Evolutionary conservation across 1,140 invertebrate genomes (phyloP).

Genomic region (Rhopalosiphum maidis): DNA sequence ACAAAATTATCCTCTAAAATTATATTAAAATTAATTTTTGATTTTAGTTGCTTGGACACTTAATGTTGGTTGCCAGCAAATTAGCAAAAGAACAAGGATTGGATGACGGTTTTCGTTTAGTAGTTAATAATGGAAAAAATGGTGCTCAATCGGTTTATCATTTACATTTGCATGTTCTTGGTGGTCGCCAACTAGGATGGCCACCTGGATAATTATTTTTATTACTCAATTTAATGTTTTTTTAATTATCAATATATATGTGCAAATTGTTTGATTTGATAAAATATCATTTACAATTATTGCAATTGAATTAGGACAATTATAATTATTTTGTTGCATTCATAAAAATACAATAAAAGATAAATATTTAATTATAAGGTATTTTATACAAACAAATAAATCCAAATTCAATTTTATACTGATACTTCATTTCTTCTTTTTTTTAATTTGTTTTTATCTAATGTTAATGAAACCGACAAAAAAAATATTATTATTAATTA

Average conservation of each 20-base stretch:
- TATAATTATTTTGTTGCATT: background rate
- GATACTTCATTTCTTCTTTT: no score
- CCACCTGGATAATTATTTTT: conserved; percentile 83
- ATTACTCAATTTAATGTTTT: background rate
- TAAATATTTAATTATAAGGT: background rate
- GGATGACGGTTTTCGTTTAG: conserved; percentile 75
- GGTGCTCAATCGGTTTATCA: conserved; percentile 92
- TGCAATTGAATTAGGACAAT: background rate
- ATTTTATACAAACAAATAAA: background rate
- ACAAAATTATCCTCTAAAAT: background rate
- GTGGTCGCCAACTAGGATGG: conserved; percentile 93
- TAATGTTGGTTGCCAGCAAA: conserved; percentile 81
- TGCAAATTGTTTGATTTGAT: background rate
- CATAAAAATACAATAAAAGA: background rate
- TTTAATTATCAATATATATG: background rate
- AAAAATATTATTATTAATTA: background rate
- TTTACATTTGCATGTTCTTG: conserved; percentile 90
- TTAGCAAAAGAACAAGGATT: conserved; percentile 77
- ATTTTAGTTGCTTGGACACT: conserved; percentile 70
- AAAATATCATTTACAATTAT: background rate
- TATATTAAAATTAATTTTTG: conserved; percentile 15
- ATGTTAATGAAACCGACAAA: no score
- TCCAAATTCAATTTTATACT: background rate
- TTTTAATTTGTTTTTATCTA: no score
- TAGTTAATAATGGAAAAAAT: conserved; percentile 89